A percentile compares a stretch with the other conserved stretches of the same genome.
phyloP scores from a whole-genome alignment of 2,113 vertebrate genomes.

The Poeciliopsis retropinna region DNA sequence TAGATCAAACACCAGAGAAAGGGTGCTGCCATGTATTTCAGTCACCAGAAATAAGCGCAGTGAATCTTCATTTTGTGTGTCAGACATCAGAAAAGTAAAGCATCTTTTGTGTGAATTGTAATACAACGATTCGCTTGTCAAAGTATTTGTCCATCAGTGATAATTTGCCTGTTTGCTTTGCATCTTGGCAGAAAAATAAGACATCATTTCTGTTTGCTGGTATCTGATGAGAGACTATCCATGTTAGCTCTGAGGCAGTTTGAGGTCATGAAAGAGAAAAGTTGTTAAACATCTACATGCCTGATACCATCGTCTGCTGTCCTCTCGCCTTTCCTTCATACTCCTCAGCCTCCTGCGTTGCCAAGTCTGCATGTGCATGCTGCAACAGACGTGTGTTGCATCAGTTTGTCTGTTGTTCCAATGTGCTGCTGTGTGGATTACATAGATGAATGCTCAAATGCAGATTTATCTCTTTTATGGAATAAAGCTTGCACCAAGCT shows the following conservation, averaged over 20 bases:
- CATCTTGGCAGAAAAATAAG: slow-evolving; percentile 52
- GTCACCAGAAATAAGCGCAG: slow-evolving; percentile 17
- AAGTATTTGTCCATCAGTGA: slow-evolving; percentile 43
- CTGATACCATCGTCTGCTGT: slow-evolving; percentile 29
- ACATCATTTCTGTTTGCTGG: slow-evolving; percentile 37
- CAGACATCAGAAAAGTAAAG: slow-evolving; percentile 18
- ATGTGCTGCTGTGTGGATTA: neutral
- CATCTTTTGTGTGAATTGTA: slow-evolving; percentile 49
- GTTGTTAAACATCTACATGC: slow-evolving; percentile 54
- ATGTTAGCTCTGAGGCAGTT: slow-evolving; percentile 20
- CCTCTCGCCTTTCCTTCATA: slow-evolving; percentile 34
- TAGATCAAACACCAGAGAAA: slow-evolving; percentile 73
- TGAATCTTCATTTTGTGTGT: slow-evolving; percentile 51
- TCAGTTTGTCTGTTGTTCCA: neutral
- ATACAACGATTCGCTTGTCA: slow-evolving; percentile 48
- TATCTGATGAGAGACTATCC: neutral
- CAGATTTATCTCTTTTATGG: slow-evolving; percentile 5
- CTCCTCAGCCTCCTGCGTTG: slow-evolving; percentile 35
- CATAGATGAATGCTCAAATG: slow-evolving; percentile 31
- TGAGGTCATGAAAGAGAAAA: slow-evolving; percentile 1
- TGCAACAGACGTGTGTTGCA: slow-evolving; percentile 17
- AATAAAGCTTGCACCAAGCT: neutral
- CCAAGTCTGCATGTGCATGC: slow-evolving; percentile 53
- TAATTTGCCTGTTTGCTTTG: slow-evolving; percentile 66
- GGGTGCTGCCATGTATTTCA: slow-evolving; percentile 29